Percentiles rank a stretch among this genome's conserved stretches.
phyloP scores from a whole-genome alignment of 2,888 invertebrate species.

The Lepetodrilus schrolli region DNA sequence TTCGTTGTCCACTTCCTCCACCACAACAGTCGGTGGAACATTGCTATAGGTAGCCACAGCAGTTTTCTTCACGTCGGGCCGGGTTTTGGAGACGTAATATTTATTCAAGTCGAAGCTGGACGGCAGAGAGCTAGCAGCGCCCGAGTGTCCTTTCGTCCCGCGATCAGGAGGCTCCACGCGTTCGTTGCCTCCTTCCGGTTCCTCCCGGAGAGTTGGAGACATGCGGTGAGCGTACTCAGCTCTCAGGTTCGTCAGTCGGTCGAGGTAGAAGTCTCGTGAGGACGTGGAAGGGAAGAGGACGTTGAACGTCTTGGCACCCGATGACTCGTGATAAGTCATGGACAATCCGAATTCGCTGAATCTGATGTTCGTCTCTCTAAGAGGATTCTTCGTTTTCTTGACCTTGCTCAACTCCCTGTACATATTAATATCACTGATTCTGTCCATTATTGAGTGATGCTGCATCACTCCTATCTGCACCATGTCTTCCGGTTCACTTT shows the following conservation, averaged over 20 bases:
- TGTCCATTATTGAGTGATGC: constrained; percentile 63
- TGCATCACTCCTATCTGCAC: constrained; percentile 62
- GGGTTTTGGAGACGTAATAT: constrained; percentile 35
- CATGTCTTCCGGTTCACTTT: constrained; percentile 49
- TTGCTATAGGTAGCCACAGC: not conserved
- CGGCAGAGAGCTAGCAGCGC: constrained; percentile 38
- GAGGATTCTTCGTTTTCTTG: not conserved
- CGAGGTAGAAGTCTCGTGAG: constrained; percentile 60
- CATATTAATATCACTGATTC: constrained; percentile 65
- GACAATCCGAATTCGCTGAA: constrained; percentile 53
- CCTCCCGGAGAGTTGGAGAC: constrained; percentile 61
- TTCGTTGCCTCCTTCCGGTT: constrained; percentile 69
- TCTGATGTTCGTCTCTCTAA: constrained; percentile 34
- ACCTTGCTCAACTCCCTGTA: constrained; percentile 33
- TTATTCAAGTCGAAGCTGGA: constrained; percentile 45
- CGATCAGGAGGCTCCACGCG: not conserved
- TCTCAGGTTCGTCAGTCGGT: constrained; percentile 61
- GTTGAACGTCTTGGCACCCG: constrained; percentile 38
- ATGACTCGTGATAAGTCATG: constrained; percentile 53
- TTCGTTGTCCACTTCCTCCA: not conserved
- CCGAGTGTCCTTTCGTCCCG: not conserved
- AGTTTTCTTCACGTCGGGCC: not conserved
- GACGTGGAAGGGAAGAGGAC: constrained; percentile 55
- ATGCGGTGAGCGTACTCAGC: constrained; percentile 65
- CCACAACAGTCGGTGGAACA: not conserved